phyloP scores from a whole-genome alignment of 1,140 invertebrate species.

The Batillaria attramentaria region DNA sequence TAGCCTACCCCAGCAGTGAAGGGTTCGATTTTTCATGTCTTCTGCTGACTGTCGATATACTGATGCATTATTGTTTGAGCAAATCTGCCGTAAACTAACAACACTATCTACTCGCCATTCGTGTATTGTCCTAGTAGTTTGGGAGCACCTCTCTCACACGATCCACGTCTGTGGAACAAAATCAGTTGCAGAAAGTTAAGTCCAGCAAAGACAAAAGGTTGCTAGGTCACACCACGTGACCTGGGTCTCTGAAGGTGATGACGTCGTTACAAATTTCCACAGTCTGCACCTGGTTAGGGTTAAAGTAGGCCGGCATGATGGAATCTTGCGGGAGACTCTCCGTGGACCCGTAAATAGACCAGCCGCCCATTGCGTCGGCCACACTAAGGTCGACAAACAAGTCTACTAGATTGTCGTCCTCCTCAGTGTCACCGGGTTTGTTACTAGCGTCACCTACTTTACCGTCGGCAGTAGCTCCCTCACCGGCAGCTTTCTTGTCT shows the following conservation, averaged over 20 bases:
- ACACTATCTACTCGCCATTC: neutral
- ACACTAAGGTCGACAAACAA: slow-evolving; percentile 63
- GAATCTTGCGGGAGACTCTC: slow-evolving; percentile 32
- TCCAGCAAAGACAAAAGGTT: neutral
- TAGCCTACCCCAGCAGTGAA: no score
- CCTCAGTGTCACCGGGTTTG: slow-evolving; percentile 5
- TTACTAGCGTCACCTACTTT: neutral
- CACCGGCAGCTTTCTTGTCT: slow-evolving; percentile 11
- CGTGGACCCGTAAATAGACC: slow-evolving; percentile 41
- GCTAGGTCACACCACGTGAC: neutral
- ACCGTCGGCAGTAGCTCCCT: neutral
- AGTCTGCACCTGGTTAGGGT: slow-evolving; percentile 29
- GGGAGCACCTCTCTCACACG: neutral
- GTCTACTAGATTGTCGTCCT: slow-evolving; percentile 58
- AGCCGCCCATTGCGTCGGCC: slow-evolving; percentile 42
- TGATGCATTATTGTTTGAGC: no score
- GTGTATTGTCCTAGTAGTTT: no score
- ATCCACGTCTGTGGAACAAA: neutral
- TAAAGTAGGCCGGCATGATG: slow-evolving; percentile 46
- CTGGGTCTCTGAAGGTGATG: neutral
- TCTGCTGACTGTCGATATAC: no score
- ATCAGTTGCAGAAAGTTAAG: neutral
- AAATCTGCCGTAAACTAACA: no score
- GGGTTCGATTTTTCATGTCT: no score
- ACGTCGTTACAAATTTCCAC: slow-evolving; percentile 2